Conservation (phyloP, 2,113 vertebrate genomes). For the Caretta caretta region DNA sequence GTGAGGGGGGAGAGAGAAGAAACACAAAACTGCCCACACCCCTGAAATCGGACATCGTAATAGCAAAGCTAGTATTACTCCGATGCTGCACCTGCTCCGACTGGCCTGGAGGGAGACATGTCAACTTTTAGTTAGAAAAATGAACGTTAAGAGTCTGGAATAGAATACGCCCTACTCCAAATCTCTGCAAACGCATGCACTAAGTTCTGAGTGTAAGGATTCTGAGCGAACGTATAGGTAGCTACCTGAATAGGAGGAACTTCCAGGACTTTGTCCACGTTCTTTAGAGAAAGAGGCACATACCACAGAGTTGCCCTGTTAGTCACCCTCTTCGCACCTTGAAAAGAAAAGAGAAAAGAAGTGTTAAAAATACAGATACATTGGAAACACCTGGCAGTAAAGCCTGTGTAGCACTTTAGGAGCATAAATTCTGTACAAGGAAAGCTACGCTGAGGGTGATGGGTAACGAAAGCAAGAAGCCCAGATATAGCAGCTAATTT, state of each 20-base stretch:
- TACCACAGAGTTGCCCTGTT: slow-evolving; percentile 96
- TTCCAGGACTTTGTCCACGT: slow-evolving; percentile 90
- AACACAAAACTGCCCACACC: background rate
- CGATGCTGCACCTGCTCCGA: background rate
- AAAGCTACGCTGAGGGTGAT: background rate
- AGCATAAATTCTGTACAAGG: background rate
- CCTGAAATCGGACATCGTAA: background rate
- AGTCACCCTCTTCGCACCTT: slow-evolving; percentile 91
- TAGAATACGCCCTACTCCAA: background rate
- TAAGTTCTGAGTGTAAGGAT: background rate
- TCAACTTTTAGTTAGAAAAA: background rate
- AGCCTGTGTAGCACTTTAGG: background rate
- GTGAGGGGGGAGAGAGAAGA: background rate
- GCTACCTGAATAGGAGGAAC: slow-evolving; percentile 93
- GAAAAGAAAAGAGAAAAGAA: slow-evolving; percentile 21
- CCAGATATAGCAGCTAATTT: background rate
- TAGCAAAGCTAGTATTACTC: background rate
- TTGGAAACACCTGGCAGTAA: background rate
- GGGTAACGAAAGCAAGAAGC: background rate
- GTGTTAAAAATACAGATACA: background rate
- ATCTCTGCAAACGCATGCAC: background rate
- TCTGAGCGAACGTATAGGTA: background rate
- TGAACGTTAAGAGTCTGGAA: background rate
- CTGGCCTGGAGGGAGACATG: background rate
- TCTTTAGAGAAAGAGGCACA: slow-evolving; percentile 90